These are phyloP conservation scores for Myxocyprinus asiaticus DNA, from an alignment of 2,113 vertebrate species.

Conservation along the genomic window DNA sequence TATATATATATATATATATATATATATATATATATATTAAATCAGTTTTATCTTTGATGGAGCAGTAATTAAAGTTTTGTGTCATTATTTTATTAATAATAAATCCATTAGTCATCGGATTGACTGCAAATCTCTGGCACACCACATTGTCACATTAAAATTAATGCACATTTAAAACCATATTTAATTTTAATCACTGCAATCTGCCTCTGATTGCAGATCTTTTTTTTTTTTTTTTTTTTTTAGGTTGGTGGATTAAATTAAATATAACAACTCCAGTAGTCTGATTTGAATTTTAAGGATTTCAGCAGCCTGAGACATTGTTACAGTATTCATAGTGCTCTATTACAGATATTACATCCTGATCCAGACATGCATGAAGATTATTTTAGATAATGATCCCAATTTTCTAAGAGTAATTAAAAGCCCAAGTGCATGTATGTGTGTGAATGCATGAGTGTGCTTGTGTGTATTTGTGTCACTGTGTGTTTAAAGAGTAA, in stretches of 20 bases:
- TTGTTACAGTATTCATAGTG: conserved; percentile 24
- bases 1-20: conserved; percentile 29
- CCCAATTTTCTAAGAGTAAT: conserved; percentile 47
- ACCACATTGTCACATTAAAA: conserved; percentile 41
- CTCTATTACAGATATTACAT: conserved; percentile 44
- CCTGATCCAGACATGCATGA: conserved; percentile 41
- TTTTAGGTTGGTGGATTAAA: conserved; percentile 46
- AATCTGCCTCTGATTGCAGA: conserved; percentile 43
- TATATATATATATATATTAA: conserved; percentile 28
- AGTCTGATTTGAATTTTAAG: conserved; percentile 42
- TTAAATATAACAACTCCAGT: conserved; percentile 41
- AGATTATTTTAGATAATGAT: conserved; percentile 45
- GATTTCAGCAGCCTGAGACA: conserved; percentile 32
- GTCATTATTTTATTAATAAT: conserved; percentile 14
- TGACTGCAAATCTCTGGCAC: conserved; percentile 43
- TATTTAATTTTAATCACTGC: conserved; percentile 46
- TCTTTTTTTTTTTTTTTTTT: conserved; percentile 5
- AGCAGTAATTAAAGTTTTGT: conserved; percentile 14
- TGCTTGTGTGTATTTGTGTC: neutral
- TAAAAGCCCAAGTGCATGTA: conserved; percentile 14
- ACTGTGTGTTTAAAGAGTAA: conserved; percentile 21
- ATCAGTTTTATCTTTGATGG: conserved; percentile 3
- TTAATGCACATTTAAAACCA: conserved; percentile 46
- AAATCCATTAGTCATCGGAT: conserved; percentile 32
- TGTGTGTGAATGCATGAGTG: neutral